phyloP scores from a whole-genome alignment of 2,888 invertebrate genomes.

The Hetaerina titia region DNA sequence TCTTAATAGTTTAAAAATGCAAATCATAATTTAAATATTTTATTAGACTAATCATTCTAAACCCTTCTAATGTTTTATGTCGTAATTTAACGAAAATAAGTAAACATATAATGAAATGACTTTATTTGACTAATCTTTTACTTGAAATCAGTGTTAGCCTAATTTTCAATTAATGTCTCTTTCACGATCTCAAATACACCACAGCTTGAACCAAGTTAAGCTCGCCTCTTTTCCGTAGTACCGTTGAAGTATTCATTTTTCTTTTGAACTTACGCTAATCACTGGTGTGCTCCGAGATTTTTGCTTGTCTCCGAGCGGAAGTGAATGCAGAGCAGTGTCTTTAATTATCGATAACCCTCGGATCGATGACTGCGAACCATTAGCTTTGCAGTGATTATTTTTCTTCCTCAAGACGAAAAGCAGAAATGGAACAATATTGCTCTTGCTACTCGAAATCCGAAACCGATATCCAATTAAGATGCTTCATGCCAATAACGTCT shows the following conservation, averaged over 20 bases:
- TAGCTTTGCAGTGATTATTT: background rate
- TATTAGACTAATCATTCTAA: too few relatives aligned
- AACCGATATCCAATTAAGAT: slow-evolving; percentile 29
- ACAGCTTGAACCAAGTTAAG: background rate
- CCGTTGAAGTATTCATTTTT: background rate
- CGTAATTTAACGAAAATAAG: too few relatives aligned
- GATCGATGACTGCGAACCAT: background rate
- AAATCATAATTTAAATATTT: too few relatives aligned
- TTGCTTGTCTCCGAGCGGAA: background rate
- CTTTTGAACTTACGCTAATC: background rate
- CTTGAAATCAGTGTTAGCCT: background rate
- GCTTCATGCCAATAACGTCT: background rate
- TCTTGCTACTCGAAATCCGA: background rate
- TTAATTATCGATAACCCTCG: background rate
- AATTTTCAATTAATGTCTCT: background rate
- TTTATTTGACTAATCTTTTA: background rate
- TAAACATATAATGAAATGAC: too few relatives aligned
- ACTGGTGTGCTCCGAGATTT: background rate
- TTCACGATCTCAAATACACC: background rate
- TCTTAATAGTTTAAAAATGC: too few relatives aligned
- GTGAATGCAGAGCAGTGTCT: background rate
- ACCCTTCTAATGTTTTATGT: too few relatives aligned
- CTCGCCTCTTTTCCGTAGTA: background rate
- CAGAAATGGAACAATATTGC: background rate
- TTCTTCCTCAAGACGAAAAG: background rate